Evolutionary conservation across 2,888 invertebrate species (phyloP).

Genomic region (Tipula unca): DNA sequence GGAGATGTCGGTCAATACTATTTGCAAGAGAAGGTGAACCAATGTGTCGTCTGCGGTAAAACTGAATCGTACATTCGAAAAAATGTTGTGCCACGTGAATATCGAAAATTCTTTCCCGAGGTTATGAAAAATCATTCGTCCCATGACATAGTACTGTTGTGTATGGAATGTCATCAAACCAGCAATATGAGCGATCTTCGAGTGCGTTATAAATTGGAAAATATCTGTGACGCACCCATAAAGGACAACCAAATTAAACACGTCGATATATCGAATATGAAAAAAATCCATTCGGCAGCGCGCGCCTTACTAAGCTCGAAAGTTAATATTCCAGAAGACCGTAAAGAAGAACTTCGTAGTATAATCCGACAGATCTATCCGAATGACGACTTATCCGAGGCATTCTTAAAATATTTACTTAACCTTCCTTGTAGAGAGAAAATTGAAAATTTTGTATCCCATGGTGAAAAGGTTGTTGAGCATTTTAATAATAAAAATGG

Average conservation of each 20-base stretch:
- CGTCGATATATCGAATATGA: slow-evolving; percentile 38
- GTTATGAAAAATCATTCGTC: slow-evolving; percentile 73
- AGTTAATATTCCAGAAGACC: slow-evolving; percentile 45
- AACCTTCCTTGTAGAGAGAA: neutral
- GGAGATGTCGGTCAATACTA: slow-evolving; percentile 66
- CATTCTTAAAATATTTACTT: neutral
- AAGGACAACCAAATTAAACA: slow-evolving; percentile 35
- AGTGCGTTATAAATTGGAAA: slow-evolving; percentile 51
- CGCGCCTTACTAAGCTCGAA: slow-evolving; percentile 46
- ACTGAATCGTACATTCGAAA: slow-evolving; percentile 61
- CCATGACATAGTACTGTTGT: slow-evolving; percentile 69
- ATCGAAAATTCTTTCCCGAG: slow-evolving; percentile 65
- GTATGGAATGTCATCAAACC: slow-evolving; percentile 58
- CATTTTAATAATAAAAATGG: slow-evolving; percentile 45
- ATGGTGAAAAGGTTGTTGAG: slow-evolving; percentile 52
- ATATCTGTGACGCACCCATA: slow-evolving; percentile 56
- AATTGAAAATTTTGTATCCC: slow-evolving; percentile 45
- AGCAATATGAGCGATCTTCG: slow-evolving; percentile 57
- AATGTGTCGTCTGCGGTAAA: slow-evolving; percentile 70
- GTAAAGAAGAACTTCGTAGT: slow-evolving; percentile 44
- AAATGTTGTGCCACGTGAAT: slow-evolving; percentile 75
- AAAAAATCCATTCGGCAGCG: slow-evolving; percentile 49
- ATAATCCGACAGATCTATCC: slow-evolving; percentile 47
- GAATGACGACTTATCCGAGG: slow-evolving; percentile 26
- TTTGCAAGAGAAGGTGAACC: slow-evolving; percentile 59